These are phyloP conservation scores for Elanus axillaris DNA, from an alignment of 2,113 vertebrate species.

Conservation along the genomic window DNA sequence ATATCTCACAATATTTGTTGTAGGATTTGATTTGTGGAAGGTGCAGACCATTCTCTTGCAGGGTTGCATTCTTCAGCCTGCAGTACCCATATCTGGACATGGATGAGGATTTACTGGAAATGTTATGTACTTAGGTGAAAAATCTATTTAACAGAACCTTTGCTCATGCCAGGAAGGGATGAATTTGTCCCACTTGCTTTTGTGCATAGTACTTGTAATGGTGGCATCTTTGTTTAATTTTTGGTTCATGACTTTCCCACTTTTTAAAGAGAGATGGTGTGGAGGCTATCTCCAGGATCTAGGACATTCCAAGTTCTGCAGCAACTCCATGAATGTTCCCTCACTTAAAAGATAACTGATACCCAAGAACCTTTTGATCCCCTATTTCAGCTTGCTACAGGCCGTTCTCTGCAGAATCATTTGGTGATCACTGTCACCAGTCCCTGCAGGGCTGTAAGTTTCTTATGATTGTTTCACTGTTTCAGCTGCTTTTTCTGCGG, in stretches of 20 bases:
- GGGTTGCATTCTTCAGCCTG: background rate
- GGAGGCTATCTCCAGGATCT: background rate
- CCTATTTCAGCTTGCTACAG: conserved; percentile 18
- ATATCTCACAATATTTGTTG: conserved; percentile 20
- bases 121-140: background rate
- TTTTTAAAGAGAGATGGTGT: background rate
- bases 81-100: background rate
- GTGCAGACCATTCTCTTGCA: background rate
- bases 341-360: background rate
- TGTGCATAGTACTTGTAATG: background rate
- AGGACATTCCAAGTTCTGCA: background rate
- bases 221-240: background rate
- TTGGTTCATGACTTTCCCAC: background rate
- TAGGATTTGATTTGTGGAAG: conserved; percentile 10
- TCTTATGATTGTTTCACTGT: conserved; percentile 15
- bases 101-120: background rate
- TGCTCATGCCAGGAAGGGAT: background rate
- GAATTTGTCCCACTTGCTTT: background rate
- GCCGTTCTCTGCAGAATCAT: conserved; percentile 4
- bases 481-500: conserved; percentile 52
- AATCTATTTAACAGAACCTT: background rate
- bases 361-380: background rate
- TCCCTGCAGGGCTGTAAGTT: conserved; percentile 48
- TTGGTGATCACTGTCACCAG: conserved; percentile 37
- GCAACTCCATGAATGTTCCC: background rate